Evolutionary conservation across 2,888 invertebrate species (phyloP).

Genomic region (Himalopsyche anomala): DNA sequence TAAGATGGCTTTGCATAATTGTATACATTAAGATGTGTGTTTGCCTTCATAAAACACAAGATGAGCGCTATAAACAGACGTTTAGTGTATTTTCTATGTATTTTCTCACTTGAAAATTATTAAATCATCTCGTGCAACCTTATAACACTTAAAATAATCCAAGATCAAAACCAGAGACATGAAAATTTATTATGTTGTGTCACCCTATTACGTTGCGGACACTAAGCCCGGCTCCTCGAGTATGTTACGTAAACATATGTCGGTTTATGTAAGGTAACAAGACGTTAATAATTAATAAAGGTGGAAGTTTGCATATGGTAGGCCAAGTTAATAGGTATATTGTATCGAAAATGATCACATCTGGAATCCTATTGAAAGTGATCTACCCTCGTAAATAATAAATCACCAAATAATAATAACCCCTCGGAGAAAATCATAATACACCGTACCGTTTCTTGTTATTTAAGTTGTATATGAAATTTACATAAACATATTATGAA

Average conservation of each 20-base stretch:
- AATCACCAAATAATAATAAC: slow-evolving; percentile 27
- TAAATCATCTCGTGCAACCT: slow-evolving; percentile 39
- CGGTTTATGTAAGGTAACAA: slow-evolving; percentile 39
- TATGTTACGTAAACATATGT: slow-evolving; percentile 31
- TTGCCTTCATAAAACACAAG: too few relatives aligned
- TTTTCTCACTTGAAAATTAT: slow-evolving; percentile 32
- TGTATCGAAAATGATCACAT: slow-evolving; percentile 43
- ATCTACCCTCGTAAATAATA: slow-evolving; percentile 43
- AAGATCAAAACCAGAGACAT: slow-evolving; percentile 52
- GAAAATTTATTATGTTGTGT: slow-evolving; percentile 58
- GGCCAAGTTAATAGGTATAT: slow-evolving; percentile 38
- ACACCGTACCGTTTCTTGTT: neutral
- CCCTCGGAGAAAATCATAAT: slow-evolving; percentile 1
- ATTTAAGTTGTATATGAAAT: neutral
- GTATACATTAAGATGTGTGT: too few relatives aligned
- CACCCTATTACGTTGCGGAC: slow-evolving; percentile 59
- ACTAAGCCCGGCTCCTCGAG: slow-evolving; percentile 52
- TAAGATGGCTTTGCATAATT: too few relatives aligned
- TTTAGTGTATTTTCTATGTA: slow-evolving; percentile 17
- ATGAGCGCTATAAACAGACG: neutral
- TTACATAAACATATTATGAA: neutral
- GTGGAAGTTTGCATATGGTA: slow-evolving; percentile 37
- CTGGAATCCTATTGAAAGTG: slow-evolving; percentile 38
- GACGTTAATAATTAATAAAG: slow-evolving; percentile 43
- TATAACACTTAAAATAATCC: slow-evolving; percentile 53